Percentiles rank a stretch among this genome's conserved stretches.
Evolutionary conservation across 2,113 vertebrate species (phyloP).

Genomic region (Caretta caretta): DNA sequence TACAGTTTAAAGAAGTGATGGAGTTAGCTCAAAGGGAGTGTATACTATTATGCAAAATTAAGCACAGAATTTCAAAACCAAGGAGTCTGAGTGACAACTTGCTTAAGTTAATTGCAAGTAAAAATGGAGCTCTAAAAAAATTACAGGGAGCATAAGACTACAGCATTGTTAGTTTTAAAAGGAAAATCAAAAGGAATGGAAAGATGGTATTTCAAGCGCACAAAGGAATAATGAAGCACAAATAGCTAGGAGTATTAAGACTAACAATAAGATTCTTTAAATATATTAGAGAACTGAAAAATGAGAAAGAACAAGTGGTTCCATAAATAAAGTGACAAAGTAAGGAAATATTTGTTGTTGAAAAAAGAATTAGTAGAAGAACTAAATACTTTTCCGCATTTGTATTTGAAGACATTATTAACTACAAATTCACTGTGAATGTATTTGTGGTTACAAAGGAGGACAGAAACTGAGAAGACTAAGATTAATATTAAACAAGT

Average conservation of each 20-base stretch:
- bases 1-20: conserved; percentile 53
- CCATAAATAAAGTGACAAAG: conserved; percentile 55
- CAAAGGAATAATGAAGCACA: conserved; percentile 64
- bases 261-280: conserved; percentile 45
- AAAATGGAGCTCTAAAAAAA: conserved; percentile 71
- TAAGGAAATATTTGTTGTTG: conserved; percentile 55
- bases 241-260: conserved; percentile 55
- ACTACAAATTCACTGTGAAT: neutral
- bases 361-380: conserved; percentile 15
- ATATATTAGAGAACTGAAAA: conserved; percentile 31
- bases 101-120: conserved; percentile 76
- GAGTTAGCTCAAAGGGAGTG: conserved; percentile 58
- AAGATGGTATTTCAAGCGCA: conserved; percentile 37
- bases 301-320: conserved; percentile 50
- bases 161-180: conserved; percentile 66
- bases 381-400: neutral
- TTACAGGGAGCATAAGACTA: conserved; percentile 61
- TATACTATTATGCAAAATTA: conserved; percentile 65
- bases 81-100: conserved; percentile 72
- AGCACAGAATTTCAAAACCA: conserved; percentile 65
- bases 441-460: neutral
- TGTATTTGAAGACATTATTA: conserved; percentile 32
- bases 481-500: neutral
- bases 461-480: neutral
- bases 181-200: conserved; percentile 66